These are phyloP conservation scores for Synodontis membranacea DNA, from an alignment of 2,113 vertebrate species.

Conservation along the genomic window DNA sequence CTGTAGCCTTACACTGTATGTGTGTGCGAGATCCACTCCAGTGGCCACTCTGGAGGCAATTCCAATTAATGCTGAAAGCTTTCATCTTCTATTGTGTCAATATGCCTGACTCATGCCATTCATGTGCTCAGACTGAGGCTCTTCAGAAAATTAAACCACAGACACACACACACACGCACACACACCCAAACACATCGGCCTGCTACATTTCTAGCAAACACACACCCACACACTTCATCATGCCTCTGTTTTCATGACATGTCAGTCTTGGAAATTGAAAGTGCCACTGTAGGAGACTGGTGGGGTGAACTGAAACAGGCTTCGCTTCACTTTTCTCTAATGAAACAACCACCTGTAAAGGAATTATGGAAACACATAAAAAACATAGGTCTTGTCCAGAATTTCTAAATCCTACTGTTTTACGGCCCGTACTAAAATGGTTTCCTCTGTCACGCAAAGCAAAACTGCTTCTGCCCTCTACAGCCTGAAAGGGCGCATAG, in stretches of 20 bases:
- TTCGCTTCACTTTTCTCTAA: conserved; percentile 1
- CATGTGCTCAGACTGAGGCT: conserved; percentile 49
- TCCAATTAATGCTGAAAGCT: conserved; percentile 69
- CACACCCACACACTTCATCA: conserved; percentile 47
- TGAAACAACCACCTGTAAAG: background rate
- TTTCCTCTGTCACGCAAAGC: background rate
- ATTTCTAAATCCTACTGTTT: background rate
- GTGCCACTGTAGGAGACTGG: background rate
- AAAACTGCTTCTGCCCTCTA: conserved; percentile 35
- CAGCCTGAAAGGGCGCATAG: conserved; percentile 30
- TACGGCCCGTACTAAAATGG: too few species aligned
- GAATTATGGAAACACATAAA: background rate
- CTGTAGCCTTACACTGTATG: background rate
- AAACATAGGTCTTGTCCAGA: background rate
- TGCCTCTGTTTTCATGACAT: conserved; percentile 21
- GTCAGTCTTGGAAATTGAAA: conserved; percentile 26
- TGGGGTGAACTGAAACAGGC: conserved; percentile 1
- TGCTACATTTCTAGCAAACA: background rate
- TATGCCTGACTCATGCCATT: conserved; percentile 50
- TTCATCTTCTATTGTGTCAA: conserved; percentile 61
- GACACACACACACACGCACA: conserved; percentile 29
- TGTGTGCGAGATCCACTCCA: conserved; percentile 14
- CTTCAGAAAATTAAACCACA: conserved; percentile 66
- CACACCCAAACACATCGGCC: background rate
- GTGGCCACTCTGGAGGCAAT: conserved; percentile 14